phyloP scores from a whole-genome alignment of 2,113 vertebrate genomes.

The Callionymus lyra region DNA sequence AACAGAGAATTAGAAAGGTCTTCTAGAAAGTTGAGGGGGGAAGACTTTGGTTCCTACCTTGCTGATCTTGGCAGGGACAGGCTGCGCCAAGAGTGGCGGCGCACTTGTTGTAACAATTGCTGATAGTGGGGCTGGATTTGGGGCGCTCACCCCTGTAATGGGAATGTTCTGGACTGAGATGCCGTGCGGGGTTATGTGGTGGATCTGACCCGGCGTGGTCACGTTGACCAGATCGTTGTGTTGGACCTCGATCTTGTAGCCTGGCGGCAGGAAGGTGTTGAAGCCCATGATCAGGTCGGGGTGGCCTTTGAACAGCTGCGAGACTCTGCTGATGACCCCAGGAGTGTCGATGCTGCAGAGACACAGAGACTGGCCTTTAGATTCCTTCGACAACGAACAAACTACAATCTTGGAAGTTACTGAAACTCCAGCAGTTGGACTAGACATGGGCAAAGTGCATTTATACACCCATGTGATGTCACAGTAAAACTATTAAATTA shows the following conservation, averaged over 20 bases:
- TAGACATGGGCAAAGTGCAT: no score
- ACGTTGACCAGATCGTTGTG: conserved; percentile 95
- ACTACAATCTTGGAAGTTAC: no score
- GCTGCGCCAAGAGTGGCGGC: conserved; percentile 75
- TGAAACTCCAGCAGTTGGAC: no score
- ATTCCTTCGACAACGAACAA: no score
- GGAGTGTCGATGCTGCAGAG: conserved; percentile 87
- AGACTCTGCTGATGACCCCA: conserved; percentile 95
- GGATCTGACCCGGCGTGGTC: conserved; percentile 92
- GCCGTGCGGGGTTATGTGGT: conserved; percentile 93
- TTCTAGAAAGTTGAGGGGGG: not conserved
- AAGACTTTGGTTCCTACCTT: conserved; percentile 67
- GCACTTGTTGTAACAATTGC: conserved; percentile 60
- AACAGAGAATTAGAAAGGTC: not conserved
- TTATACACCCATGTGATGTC: no score
- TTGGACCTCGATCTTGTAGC: conserved; percentile 98
- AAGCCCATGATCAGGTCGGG: conserved; percentile 98
- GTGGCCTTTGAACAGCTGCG: conserved; percentile 97
- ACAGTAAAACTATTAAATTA: no score
- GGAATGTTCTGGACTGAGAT: conserved; percentile 83
- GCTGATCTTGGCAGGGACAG: conserved; percentile 82
- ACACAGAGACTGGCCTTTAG: not conserved
- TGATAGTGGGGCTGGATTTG: conserved; percentile 41
- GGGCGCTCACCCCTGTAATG: conserved; percentile 29
- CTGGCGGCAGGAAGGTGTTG: conserved; percentile 95